A percentile compares a stretch with the other conserved stretches of the same genome.
These are phyloP conservation scores for Hyles vespertilio DNA, from an alignment of 1,140 invertebrate species.

Conservation along the genomic window DNA sequence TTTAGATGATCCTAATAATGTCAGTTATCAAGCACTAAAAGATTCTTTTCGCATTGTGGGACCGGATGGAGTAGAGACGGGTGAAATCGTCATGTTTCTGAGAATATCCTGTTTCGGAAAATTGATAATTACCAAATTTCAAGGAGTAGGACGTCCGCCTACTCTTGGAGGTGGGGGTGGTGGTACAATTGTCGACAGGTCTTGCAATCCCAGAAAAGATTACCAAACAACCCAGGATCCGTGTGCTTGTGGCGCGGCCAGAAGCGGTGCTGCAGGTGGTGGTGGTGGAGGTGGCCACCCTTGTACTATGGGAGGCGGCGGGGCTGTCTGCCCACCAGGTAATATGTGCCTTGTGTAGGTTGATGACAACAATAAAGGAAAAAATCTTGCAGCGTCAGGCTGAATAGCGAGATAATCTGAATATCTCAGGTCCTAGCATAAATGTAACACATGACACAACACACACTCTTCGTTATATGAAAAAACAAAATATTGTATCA, in stretches of 20 bases:
- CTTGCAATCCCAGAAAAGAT: constrained; percentile 47
- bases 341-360: too few species aligned
- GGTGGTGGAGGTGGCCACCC: constrained; percentile 18
- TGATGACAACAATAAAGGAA: too few species aligned
- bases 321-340: neutral
- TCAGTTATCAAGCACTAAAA: constrained; percentile 74
- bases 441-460: too few species aligned
- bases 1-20: constrained; percentile 46
- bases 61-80: constrained; percentile 62
- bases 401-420: too few species aligned
- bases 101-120: constrained; percentile 80
- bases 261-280: constrained; percentile 11
- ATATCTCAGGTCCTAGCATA: too few species aligned
- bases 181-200: constrained; percentile 43
- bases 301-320: constrained; percentile 21
- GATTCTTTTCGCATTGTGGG: constrained; percentile 76
- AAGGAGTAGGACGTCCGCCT: constrained; percentile 50
- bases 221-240: constrained; percentile 50
- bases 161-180: constrained; percentile 27
- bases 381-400: too few species aligned
- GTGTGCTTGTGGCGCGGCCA: constrained; percentile 50
- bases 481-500: neutral
- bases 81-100: constrained; percentile 75
- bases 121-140: constrained; percentile 81
- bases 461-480: too few species aligned